These are phyloP conservation scores for Austrolebias charrua DNA, from an alignment of 2,797 vertebrate species.

Conservation along the genomic window DNA sequence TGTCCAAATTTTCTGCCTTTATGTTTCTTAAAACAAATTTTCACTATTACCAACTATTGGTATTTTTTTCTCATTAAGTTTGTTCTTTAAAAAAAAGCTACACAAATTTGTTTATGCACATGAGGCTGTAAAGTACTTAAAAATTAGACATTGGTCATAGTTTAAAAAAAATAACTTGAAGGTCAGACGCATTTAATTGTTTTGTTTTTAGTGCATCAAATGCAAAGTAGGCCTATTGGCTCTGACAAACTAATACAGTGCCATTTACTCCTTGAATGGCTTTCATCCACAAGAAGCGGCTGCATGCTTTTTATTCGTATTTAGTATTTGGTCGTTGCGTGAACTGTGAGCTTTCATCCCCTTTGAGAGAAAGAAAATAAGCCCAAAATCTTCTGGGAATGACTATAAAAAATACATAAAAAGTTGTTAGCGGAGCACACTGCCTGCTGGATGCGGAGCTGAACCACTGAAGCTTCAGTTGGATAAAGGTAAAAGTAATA, in stretches of 20 bases:
- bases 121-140: slow-evolving; percentile 7
- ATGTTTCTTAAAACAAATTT: slow-evolving; percentile 16
- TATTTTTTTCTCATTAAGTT: neutral
- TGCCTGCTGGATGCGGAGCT: slow-evolving; percentile 58
- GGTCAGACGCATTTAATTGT: slow-evolving; percentile 52
- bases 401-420: slow-evolving; percentile 56
- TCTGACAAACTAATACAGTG: slow-evolving; percentile 63
- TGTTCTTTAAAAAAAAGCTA: neutral
- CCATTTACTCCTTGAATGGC: slow-evolving; percentile 49
- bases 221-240: slow-evolving; percentile 40
- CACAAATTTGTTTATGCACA: neutral
- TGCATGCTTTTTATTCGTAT: slow-evolving; percentile 53
- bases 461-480: slow-evolving; percentile 38
- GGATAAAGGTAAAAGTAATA: slow-evolving; percentile 49
- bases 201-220: slow-evolving; percentile 43
- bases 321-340: slow-evolving; percentile 63
- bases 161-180: slow-evolving; percentile 47
- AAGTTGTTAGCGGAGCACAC: slow-evolving; percentile 56
- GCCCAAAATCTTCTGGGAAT: slow-evolving; percentile 59
- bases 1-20: slow-evolving; percentile 5
- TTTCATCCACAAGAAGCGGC: slow-evolving; percentile 65
- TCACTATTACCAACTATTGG: neutral
- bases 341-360: slow-evolving; percentile 57
- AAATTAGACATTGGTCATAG: slow-evolving; percentile 34
- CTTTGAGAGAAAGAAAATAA: slow-evolving; percentile 69